Base-by-base conservation (phyloP, 2,113 vertebrate species). In the Nycticryphes semicollaris region DNA sequence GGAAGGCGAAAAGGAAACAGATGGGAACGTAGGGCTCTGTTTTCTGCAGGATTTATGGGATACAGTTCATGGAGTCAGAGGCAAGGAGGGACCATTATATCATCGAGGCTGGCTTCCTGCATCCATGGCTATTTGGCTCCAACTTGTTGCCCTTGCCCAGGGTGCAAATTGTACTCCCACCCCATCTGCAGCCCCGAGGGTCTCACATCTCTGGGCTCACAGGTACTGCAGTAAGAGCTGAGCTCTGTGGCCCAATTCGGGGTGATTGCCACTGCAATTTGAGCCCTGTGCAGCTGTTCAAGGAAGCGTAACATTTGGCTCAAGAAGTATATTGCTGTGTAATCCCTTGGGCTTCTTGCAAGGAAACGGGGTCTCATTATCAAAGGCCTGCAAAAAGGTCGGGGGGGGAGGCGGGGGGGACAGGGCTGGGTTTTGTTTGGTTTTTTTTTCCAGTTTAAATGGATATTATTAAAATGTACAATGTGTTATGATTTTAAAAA, bases 361-460 rank as follows among this genome's bases (percentile, higher is more conserved):
- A 93, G 27, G 90, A 96, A 90, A 67, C 12, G 45, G 67, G 28
- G 57, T 80, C 70, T 88, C 87, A 48, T 91, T 88, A 88, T 81
- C 54, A 70, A 54, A 54, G 53, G 28, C 30, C 53, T 35, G 30
- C 60, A 72, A 5, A 84, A 79, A 56, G 37, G 31, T 75, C 54
- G 27, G 6, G 14, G 33, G 19, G 7, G 13, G 50, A 7, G 48
- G 41, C 10, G 47, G 25, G 7, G 12, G 24, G 21, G 25, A 5
- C 12, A 24, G 19, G 7, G 19, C 5, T 68, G 62, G 17, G 60
- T 30, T 93, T 30, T 1, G 20, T 30, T 93, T 25, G 1, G 19
- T 35, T 73, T 60, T 50, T 60, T 11, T 33, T 13, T 7, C 5
- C 59, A 23, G 12, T 83, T 90, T 45, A 83, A 75, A 68, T 85